Conservation (phyloP, 2,797 vertebrate species). For the Passerculus sandwichensis region DNA sequence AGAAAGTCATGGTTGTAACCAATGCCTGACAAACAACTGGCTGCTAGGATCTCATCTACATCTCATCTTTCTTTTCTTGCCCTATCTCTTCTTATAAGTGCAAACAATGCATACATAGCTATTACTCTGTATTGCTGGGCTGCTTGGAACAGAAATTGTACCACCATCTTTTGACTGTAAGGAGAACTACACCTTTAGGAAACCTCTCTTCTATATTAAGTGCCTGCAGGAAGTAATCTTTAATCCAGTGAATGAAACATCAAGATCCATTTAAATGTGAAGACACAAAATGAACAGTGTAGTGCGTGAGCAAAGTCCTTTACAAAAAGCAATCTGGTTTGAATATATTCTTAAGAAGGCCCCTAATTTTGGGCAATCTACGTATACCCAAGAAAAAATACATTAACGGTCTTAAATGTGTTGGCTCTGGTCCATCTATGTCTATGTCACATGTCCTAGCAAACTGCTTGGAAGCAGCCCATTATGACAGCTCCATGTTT, state of each 20-base stretch:
- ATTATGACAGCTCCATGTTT: neutral
- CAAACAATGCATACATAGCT: neutral
- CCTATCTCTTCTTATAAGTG: neutral
- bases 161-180: slow-evolving; percentile 58
- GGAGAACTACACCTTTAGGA: slow-evolving; percentile 45
- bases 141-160: neutral
- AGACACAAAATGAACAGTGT: neutral
- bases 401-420: neutral
- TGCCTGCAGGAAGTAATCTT: neutral
- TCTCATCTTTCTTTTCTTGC: neutral
- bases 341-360: neutral
- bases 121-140: neutral
- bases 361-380: neutral
- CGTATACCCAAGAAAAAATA: neutral
- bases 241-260: neutral
- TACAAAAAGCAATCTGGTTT: neutral
- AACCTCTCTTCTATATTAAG: neutral
- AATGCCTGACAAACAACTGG: neutral
- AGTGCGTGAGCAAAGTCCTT: neutral
- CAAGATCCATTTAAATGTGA: neutral
- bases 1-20: neutral
- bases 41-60: neutral
- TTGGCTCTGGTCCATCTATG: neutral
- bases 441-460: neutral
- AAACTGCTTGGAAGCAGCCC: neutral